Evolutionary conservation across 1,140 invertebrate species (phyloP), one percentile per base, ranked within the genome.

Genomic region (Limonius californicus): DNA sequence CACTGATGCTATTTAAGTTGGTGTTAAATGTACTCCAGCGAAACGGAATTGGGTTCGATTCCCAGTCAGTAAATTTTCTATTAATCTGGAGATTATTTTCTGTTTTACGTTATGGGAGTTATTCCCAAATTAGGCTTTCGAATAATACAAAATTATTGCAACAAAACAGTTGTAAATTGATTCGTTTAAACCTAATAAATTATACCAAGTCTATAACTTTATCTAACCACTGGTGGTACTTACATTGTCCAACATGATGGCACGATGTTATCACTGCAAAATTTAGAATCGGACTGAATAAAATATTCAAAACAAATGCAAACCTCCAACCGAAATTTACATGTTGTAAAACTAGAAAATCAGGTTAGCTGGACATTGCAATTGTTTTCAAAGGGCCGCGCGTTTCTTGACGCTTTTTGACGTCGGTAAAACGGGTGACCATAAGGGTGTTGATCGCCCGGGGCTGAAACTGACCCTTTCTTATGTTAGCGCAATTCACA

Each of bases 291-390:
- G 69, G 63, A 70, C 69, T 70, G 67, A 67, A 61, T 57, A 64
- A 64, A 66, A 62, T 39, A 32, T 53, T 43, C 61, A 11, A 54
- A 63, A 39, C 53, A 56, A 43, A 55, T 61, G 14, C 50, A 54
- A 50, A 59, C 60, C 62, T 61, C 30, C 47, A 64, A 60, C 65
- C 54, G 62, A 67, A 64, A 65, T 59, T 58, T 43, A 47, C 54
- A 54, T 59, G 59, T 43, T 47, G 54, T 63, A 63, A 66, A 69
- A 70, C 68, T 68, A 55, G 68, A 70, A 70, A 70, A 70, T 70
- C 68, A 68, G 61, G 68, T 70, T 70, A 53, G 50, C 62, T 63
- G 64, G 61, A 62, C 63, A 68, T 68, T 63, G 68, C 63, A 67
- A 69, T 63, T 62, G 66, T 69, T 64, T 61, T 64, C 45, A 14